Conservation (phyloP, 2,797 vertebrate genomes). For the Sebastes hopkinsi region DNA sequence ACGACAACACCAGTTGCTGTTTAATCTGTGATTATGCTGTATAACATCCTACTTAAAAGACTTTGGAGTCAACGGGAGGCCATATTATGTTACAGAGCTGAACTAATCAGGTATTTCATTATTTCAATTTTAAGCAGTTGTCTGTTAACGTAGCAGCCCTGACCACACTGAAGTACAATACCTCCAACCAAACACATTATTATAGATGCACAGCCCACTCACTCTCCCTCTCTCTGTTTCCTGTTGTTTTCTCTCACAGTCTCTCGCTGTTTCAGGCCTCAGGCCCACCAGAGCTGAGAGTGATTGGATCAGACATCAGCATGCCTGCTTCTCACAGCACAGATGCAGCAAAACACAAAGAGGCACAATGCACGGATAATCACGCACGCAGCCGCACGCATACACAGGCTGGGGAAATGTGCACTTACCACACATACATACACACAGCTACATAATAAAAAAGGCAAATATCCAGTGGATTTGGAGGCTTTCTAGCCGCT, state of each 20-base stretch:
- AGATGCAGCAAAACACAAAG: slow-evolving; percentile 50
- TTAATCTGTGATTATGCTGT: neutral
- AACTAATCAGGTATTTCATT: slow-evolving; percentile 12
- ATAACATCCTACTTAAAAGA: neutral
- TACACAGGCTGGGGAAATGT: slow-evolving; percentile 2
- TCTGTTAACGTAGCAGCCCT: neutral
- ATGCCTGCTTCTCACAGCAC: slow-evolving; percentile 51
- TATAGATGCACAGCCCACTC: slow-evolving; percentile 45
- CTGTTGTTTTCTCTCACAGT: slow-evolving; percentile 13
- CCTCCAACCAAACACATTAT: slow-evolving; percentile 16
- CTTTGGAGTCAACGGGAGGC: neutral
- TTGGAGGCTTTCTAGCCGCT: slow-evolving; percentile 9
- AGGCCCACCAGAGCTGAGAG: slow-evolving; percentile 57
- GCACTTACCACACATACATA: neutral
- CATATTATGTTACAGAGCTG: neutral
- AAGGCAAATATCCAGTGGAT: slow-evolving; percentile 22
- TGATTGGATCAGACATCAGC: slow-evolving; percentile 71
- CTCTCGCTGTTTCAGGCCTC: slow-evolving; percentile 51
- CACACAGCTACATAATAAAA: neutral
- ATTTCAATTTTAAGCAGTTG: neutral
- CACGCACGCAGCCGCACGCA: neutral
- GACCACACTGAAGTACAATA: slow-evolving; percentile 13
- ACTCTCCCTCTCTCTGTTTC: slow-evolving; percentile 20
- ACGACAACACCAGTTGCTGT: neutral
- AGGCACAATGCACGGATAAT: slow-evolving; percentile 30